These are phyloP conservation scores for Perdita meconis DNA, from an alignment of 2,888 invertebrate genomes.

Conservation along the genomic window DNA sequence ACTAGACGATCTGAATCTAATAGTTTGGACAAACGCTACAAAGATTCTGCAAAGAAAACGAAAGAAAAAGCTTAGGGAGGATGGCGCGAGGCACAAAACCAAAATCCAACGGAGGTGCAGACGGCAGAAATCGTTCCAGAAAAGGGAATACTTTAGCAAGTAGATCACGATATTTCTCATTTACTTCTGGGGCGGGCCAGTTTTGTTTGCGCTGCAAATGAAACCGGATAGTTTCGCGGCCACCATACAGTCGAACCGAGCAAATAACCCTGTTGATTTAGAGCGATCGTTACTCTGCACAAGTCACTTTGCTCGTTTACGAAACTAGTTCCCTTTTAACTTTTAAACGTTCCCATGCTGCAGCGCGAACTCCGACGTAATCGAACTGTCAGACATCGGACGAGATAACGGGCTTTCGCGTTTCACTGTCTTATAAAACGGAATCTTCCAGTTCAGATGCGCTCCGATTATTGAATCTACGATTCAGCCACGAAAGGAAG, in stretches of 20 bases:
- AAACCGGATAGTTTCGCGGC: constrained; percentile 33
- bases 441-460: constrained; percentile 13
- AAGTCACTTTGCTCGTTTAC: constrained; percentile 42
- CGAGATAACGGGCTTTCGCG: constrained; percentile 15
- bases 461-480: constrained; percentile 21
- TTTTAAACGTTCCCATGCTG: constrained; percentile 23
- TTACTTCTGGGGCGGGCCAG: constrained; percentile 23
- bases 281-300: constrained; percentile 45
- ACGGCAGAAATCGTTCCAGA: neutral
- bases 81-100: too few relatives aligned
- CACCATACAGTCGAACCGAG: constrained; percentile 28
- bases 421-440: constrained; percentile 27
- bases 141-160: constrained; percentile 3
- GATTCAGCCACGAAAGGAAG: neutral
- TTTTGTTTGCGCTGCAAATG: constrained; percentile 44
- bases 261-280: constrained; percentile 54
- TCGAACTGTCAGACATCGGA: constrained; percentile 48
- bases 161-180: constrained; percentile 29
- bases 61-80: too few relatives aligned
- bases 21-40: too few relatives aligned
- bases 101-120: neutral
- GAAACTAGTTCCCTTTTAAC: constrained; percentile 41
- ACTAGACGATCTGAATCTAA: too few relatives aligned
- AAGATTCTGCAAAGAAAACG: too few relatives aligned
- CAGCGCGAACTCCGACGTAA: constrained; percentile 22